Evolutionary conservation across 2,888 invertebrate genomes (phyloP).

Genomic region (Andricus quercusramuli): DNA sequence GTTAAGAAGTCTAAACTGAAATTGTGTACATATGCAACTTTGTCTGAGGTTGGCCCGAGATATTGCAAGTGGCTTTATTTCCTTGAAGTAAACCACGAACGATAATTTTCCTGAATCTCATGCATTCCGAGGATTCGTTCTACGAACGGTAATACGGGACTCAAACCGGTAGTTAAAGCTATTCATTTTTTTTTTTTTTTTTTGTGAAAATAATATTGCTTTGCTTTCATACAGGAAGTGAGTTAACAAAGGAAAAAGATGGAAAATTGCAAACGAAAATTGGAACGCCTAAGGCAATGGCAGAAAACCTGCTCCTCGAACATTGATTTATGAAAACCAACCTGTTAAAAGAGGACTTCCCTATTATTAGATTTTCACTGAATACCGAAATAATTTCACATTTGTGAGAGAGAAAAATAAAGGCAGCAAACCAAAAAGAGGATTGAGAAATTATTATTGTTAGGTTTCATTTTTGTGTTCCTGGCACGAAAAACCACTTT

Average conservation of each 20-base stretch:
- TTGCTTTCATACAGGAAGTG: background rate
- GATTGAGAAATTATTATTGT: background rate
- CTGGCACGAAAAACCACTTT: background rate
- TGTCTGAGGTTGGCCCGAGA: conserved; percentile 38
- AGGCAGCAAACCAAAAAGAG: background rate
- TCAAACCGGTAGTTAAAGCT: conserved; percentile 23
- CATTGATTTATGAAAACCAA: conserved; percentile 28
- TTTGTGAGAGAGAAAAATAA: background rate
- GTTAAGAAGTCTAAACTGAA: conserved; percentile 60
- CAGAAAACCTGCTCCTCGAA: conserved; percentile 12
- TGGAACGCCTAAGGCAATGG: conserved; percentile 26
- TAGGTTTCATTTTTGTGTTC: background rate
- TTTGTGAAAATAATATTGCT: background rate
- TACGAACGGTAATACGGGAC: conserved; percentile 18
- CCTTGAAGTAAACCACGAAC: conserved; percentile 35
- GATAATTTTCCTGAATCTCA: conserved; percentile 39
- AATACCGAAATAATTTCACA: background rate
- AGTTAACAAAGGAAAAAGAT: conserved; percentile 24
- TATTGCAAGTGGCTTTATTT: conserved; percentile 41
- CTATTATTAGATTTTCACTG: background rate
- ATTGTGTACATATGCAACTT: conserved; percentile 59
- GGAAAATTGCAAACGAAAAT: conserved; percentile 23
- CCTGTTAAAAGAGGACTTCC: background rate
- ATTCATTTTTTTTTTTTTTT: conserved; percentile 1
- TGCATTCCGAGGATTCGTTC: conserved; percentile 6